phyloP scores from a whole-genome alignment of 37 sponge, comb jelly and placozoan genomes.

The Petrosia ficiformis region DNA sequence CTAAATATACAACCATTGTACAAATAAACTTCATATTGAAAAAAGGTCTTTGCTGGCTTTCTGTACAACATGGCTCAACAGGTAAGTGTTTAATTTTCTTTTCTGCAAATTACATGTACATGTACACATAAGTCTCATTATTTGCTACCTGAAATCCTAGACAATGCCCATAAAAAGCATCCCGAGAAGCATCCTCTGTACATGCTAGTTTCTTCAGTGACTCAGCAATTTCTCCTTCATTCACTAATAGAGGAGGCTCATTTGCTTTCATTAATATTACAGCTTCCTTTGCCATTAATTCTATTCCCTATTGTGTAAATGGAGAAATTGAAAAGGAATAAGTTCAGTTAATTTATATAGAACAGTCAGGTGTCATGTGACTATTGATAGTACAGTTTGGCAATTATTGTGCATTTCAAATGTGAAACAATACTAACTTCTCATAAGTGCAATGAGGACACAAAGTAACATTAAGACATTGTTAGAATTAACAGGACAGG shows the following conservation, averaged over 20 bases:
- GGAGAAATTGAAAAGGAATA: background rate
- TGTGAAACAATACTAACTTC: too few relatives aligned
- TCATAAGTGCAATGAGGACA: too few relatives aligned
- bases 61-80: too few relatives aligned
- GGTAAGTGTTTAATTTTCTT: too few relatives aligned
- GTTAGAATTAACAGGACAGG: too few relatives aligned
- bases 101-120: too few relatives aligned
- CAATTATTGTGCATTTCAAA: too few relatives aligned
- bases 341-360: background rate
- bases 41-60: too few relatives aligned
- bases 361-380: too few relatives aligned
- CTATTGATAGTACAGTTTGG: too few relatives aligned
- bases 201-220: slow-evolving; percentile 6
- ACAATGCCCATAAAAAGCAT: slow-evolving; percentile 72
- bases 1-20: too few relatives aligned
- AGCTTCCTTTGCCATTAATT: background rate
- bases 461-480: too few relatives aligned
- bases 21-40: background rate
- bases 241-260: slow-evolving; percentile 27
- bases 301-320: slow-evolving; percentile 18
- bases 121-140: background rate
- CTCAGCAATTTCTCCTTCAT: slow-evolving; percentile 22
- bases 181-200: slow-evolving; percentile 39
- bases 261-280: slow-evolving; percentile 20
- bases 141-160: slow-evolving; percentile 70